Percentiles rank a stretch among this genome's conserved stretches.
phyloP scores from a whole-genome alignment of 2,113 vertebrate species.

The Microcebus jonahi region DNA sequence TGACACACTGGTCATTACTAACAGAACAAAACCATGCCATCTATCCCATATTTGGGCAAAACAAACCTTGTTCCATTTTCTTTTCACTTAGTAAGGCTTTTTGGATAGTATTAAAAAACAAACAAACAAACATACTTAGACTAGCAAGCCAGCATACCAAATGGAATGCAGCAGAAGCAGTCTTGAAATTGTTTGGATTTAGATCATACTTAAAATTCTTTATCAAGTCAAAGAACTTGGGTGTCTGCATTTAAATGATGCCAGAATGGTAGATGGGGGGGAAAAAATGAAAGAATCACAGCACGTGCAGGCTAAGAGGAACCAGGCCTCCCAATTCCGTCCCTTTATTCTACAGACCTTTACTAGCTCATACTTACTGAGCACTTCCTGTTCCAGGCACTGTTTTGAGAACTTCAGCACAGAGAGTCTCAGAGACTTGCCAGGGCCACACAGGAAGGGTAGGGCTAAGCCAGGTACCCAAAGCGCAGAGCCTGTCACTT shows the following conservation, averaged over 20 bases:
- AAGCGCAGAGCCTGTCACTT: neutral
- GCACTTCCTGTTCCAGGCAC: accelerated
- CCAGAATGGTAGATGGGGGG: accelerated
- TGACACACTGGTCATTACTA: accelerated
- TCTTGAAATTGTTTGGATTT: neutral
- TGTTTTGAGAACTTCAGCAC: neutral
- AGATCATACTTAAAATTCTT: neutral
- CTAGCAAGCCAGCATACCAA: neutral
- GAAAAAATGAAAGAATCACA: accelerated
- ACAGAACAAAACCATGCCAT: neutral
- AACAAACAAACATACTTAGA: neutral
- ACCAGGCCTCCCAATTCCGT: neutral
- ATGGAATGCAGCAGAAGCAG: neutral
- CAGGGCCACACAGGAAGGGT: neutral
- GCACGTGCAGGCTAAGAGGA: too few species aligned
- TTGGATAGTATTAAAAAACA: neutral
- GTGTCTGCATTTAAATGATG: neutral
- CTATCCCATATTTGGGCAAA: neutral
- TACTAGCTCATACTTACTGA: neutral
- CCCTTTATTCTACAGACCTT: neutral
- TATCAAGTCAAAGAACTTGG: too few species aligned
- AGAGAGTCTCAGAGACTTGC: neutral
- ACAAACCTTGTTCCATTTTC: neutral
- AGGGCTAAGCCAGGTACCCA: neutral
- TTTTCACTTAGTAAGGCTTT: neutral